A percentile compares a stretch with the other conserved stretches of the same genome.
Conservation (phyloP, 2,888 invertebrate species). For the Pachydiplax longipennis region DNA sequence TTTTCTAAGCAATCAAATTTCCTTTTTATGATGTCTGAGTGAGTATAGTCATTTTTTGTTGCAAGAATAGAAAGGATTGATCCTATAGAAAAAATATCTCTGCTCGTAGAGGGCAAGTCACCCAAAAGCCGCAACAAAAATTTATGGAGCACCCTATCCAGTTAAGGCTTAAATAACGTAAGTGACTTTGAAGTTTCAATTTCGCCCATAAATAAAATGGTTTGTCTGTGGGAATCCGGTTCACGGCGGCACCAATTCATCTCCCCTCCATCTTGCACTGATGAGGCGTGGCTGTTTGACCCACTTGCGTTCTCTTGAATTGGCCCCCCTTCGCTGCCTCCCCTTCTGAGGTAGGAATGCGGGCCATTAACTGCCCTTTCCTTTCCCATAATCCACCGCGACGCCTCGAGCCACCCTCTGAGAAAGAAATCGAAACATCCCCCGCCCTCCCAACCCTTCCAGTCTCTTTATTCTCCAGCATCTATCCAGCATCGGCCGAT, state of each 20-base stretch:
- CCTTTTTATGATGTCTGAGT: too few relatives aligned
- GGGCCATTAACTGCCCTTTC: background rate
- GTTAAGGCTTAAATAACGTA: too few relatives aligned
- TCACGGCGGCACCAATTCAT: background rate
- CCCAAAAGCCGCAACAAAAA: too few relatives aligned
- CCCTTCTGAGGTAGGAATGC: background rate
- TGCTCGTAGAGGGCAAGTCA: too few relatives aligned
- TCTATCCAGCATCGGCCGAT: background rate
- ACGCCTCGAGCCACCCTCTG: background rate
- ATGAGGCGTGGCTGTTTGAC: conserved; percentile 38
- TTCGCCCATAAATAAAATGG: too few relatives aligned
- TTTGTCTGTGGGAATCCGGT: background rate
- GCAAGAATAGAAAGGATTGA: too few relatives aligned
- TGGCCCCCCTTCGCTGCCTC: background rate
- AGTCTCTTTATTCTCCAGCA: background rate
- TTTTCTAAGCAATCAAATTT: too few relatives aligned
- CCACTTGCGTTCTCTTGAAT: conserved; percentile 2
- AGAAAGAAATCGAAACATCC: background rate
- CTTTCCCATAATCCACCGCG: background rate
- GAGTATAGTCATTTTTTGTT: too few relatives aligned
- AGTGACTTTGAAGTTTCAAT: too few relatives aligned
- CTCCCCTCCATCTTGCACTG: background rate
- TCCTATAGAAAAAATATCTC: too few relatives aligned
- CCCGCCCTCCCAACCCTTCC: background rate
- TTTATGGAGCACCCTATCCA: too few relatives aligned